Evolutionary conservation across 2,888 invertebrate genomes (phyloP), one percentile per base, ranked within the genome.

Genomic region (Plemyria rubiginata): DNA sequence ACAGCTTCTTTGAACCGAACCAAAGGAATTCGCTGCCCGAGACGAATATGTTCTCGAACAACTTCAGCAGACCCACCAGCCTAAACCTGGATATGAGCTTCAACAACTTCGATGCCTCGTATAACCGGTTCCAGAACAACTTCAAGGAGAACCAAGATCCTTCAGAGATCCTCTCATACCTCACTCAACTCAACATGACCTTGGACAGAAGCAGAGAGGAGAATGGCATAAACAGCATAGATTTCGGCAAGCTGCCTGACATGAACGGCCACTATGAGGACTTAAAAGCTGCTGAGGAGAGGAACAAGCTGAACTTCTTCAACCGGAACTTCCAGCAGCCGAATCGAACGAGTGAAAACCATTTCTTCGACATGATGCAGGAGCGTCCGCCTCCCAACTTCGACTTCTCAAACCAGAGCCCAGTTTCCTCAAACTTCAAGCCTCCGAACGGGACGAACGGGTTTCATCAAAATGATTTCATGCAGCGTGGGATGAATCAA

Each of bases 1-100:
- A 87, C 74, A 90, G 90, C 72, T 92, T 87, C 81, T 92, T 87
- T 74, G 92, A 92, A 74, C 86, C 86, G 41, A 90, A 76, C 86
- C 91, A 91, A 85, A 90, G 92, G 80, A 90, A 88, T 72, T 90
- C 92, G 1, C 70, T 92, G 41, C 90, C 90, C 1, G 91, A 92
- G 60, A 73, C 85, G 0, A 89, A 84, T 51, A 83, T 88, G 81
- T 92, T 86, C 70, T 63, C 79, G 13, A 70, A 72, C 22, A 85
- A 84, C 57, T 89, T 75, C 67, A 85, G 80, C 57, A 76, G 91
- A 67, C 90, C 91, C 0, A 90, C 85, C 73, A 92, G 91, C 71
- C 78, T 91, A 1, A 90, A 90, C 63, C 71, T 92, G 59, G 91
- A 90, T 55, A 82, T 87, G 81, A 88, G 84, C 64, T 88, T 76